phyloP scores from a whole-genome alignment of 2,113 vertebrate species.

The Eira barbara region DNA sequence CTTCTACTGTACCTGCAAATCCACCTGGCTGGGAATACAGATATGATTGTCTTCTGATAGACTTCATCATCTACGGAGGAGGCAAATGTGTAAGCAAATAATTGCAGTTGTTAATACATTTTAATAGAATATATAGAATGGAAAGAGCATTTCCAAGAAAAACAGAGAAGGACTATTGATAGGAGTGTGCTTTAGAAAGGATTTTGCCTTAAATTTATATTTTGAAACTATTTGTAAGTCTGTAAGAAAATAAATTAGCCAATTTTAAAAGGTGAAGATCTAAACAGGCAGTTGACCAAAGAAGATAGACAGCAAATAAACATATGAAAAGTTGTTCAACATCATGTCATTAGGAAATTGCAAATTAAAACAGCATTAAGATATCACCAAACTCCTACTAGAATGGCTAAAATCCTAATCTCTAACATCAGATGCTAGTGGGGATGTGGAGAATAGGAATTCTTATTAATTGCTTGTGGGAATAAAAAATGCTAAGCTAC shows the following conservation, averaged over 20 bases:
- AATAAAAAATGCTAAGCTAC: background rate
- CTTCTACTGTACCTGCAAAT: background rate
- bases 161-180: background rate
- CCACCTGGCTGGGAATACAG: background rate
- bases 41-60: background rate
- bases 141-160: background rate
- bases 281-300: background rate
- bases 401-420: background rate
- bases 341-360: background rate
- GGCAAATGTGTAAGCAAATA: background rate
- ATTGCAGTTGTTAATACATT: background rate
- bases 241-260: background rate
- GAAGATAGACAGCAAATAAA: background rate
- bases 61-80: background rate
- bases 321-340: background rate
- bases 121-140: background rate
- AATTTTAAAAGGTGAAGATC: background rate
- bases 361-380: background rate
- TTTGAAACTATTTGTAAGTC: background rate
- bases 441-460: background rate
- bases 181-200: background rate
- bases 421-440: background rate
- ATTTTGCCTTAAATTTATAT: background rate
- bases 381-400: background rate
- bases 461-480: background rate